Evolutionary conservation across 2,113 vertebrate species (phyloP), one percentile per base, ranked within the genome.

Genomic region (Notothenia rossii): DNA sequence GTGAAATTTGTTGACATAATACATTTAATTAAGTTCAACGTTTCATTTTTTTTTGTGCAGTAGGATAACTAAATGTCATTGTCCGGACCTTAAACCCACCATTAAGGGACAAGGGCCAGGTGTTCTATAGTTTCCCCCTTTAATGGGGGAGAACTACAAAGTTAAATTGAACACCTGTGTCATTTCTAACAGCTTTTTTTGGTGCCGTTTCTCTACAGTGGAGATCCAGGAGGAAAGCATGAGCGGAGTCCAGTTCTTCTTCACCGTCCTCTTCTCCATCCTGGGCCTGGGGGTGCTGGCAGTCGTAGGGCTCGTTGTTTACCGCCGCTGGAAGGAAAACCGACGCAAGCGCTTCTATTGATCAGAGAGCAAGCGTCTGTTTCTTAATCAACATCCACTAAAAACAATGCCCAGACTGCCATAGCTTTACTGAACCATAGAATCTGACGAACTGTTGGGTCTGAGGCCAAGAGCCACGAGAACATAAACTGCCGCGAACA

Each of bases 291-390:
- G 96, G 0, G 96, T 98, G 7, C 94, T 97, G 80, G 92, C 93
- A 0, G 96, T 97, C 72, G 95, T 96, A 0, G 95, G 94, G 0
- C 80, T 98, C 77, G 92, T 97, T 0, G 11, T 97, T 63, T 98
- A 97, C 84, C 95, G 95, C 84, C 97, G 97, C 83, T 98, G 97
- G 97, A 98, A 97, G 88, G 96, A 98, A 58, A 96, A 97, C 92
- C 96, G 95, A 84, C 94, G 97, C 72, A 99, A 99, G 15, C 97
- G 96, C n/a, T 99, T 99, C 93, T 99, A 98, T 63, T 99, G 95
- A 99, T 53, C 22, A 51, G n/a, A 59, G 45, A n/a, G 10, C 2
- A 33, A 76, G 40, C 29, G 58, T 60, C 7, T 50, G 50, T 53
- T 73, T 77, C 62, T 40, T 29, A 61, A 80, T 86, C 59, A 29